These are phyloP conservation scores for Phasianus colchicus DNA, from an alignment of 2,113 vertebrate genomes.

Conservation along the genomic window DNA sequence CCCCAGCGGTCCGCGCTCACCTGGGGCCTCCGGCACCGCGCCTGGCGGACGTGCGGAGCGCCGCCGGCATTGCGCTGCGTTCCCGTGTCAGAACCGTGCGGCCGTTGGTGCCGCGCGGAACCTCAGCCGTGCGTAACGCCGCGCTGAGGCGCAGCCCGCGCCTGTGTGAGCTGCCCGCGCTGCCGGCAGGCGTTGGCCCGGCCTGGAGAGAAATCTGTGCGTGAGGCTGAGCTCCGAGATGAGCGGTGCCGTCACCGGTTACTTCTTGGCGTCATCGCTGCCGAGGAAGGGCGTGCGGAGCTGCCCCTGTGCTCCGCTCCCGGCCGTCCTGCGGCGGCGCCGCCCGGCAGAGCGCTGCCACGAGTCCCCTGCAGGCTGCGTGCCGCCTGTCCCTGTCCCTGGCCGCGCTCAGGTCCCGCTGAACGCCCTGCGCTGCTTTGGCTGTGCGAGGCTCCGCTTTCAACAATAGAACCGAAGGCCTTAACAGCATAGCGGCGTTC, in stretches of 20 bases:
- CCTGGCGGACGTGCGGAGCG: no score
- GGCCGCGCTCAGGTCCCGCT: background rate
- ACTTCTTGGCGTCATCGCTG: background rate
- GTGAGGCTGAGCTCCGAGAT: background rate
- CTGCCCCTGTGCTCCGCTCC: background rate
- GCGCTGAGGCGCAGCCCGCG: background rate
- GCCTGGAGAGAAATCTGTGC: background rate
- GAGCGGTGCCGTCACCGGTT: background rate
- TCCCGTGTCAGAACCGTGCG: background rate
- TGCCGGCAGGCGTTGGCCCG: background rate
- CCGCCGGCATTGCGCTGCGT: background rate
- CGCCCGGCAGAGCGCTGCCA: background rate
- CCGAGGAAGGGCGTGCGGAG: background rate
- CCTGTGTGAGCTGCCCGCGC: background rate
- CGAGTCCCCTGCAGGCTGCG: background rate
- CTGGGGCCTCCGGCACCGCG: rapidly evolving
- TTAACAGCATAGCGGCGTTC: background rate
- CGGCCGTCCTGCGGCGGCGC: background rate
- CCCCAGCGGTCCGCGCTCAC: background rate
- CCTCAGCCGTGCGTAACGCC: background rate
- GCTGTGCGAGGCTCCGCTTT: background rate
- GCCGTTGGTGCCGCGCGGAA: background rate
- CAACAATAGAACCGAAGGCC: background rate
- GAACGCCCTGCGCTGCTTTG: background rate
- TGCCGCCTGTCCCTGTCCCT: background rate